These are phyloP conservation scores for Xenops minutus DNA, from an alignment of 2,797 vertebrate species.

Conservation along the genomic window DNA sequence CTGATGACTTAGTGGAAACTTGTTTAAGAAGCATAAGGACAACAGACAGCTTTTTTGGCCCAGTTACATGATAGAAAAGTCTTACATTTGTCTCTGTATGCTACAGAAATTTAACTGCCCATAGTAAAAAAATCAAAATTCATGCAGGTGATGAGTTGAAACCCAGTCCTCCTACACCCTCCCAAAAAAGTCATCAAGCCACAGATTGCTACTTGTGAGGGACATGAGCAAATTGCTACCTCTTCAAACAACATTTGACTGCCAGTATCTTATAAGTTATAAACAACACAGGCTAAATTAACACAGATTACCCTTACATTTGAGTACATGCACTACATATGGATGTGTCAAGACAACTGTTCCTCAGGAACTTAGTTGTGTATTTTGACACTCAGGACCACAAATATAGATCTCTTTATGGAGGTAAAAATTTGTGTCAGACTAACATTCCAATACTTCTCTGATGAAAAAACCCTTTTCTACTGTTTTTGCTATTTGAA, in stretches of 20 bases:
- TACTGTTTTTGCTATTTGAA: not conserved
- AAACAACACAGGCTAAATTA: not conserved
- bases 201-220: not conserved
- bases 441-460: not conserved
- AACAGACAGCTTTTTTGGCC: not conserved
- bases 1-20: not conserved
- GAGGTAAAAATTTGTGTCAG: not conserved
- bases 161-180: not conserved
- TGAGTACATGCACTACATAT: not conserved
- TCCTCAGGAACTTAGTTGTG: not conserved
- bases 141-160: not conserved
- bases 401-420: not conserved
- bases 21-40: not conserved
- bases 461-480: not conserved
- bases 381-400: not conserved
- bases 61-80: not conserved
- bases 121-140: not conserved
- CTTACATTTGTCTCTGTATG: not conserved
- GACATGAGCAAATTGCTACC: not conserved
- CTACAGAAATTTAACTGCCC: not conserved
- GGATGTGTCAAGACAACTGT: not conserved
- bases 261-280: not conserved
- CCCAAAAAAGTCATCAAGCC: not conserved
- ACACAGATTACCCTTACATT: not conserved
- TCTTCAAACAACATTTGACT: not conserved